Base-by-base conservation (phyloP, 2,888 invertebrate species). In the Augochlorella aurata region DNA sequence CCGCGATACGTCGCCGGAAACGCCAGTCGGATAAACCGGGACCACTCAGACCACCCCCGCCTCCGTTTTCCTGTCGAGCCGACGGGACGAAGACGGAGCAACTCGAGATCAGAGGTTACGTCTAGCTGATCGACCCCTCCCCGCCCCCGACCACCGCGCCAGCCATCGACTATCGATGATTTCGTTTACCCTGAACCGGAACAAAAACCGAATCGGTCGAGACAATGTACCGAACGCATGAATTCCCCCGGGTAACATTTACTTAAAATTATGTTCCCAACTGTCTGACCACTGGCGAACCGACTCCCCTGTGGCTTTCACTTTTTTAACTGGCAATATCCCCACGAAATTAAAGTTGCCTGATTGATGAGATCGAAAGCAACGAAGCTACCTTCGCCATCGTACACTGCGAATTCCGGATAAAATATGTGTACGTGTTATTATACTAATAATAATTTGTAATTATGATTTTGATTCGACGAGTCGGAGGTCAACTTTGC, bases 101-200 rank as follows among this genome's bases (percentile, higher is more conserved):
- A 77, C 66, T 67, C 75, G 77, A 77, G 85, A 83, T 89, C 86
- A 88, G 88, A 84, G 87, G 89, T 89, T 90, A 89, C 86, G 86
- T 90, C 87, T 85, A 88, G 88, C 86, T 87, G 89, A 90, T 91
- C 90, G 89, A 87, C 85, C 85, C 83, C 86, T 14, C 54, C 58
- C 54, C 58, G 80, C 65, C 82, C 50, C 67, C 69, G 29, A 10
- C 44, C 10, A 58, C 82, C 63, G 5, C 44, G 10, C 16, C 50
- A 81, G 70, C 50, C 52, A 61, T 61, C 84, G 88, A 87, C 90
- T 89, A 89, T 90, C 89, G 90, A 91, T 92, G 90, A 91, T 89
- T 91, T 91, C 90, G 90, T 90, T 92, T 90, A 84, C 86, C 85
- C 83, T 84, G 89, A 90, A 88, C 87, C 81, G 85, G 88, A 69